Percentiles rank a stretch among this genome's conserved stretches.
Conservation (phyloP, 1,140 invertebrate species). For the Bursaphelenchus mucronatus region DNA sequence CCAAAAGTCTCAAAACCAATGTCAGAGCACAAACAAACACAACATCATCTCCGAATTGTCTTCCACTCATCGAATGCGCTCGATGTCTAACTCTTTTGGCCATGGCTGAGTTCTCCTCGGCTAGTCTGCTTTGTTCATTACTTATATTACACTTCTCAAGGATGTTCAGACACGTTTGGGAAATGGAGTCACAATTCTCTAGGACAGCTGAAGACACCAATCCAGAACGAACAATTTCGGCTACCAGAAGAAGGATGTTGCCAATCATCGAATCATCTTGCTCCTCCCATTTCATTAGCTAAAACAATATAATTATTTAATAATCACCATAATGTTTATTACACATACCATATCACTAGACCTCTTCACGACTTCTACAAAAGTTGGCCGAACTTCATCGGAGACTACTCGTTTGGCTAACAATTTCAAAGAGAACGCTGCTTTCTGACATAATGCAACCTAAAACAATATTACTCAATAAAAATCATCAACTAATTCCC, state of each 20-base stretch:
- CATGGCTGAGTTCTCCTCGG: slow-evolving; percentile 11
- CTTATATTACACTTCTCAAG: slow-evolving; percentile 22
- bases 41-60: slow-evolving; percentile 32
- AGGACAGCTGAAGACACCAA: slow-evolving; percentile 20
- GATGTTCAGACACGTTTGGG: slow-evolving; percentile 23
- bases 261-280: slow-evolving; percentile 33
- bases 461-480: slow-evolving; percentile 12
- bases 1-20: slow-evolving; percentile 22
- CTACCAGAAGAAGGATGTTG: slow-evolving; percentile 25
- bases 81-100: slow-evolving; percentile 7
- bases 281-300: slow-evolving; percentile 19
- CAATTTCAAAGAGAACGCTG: slow-evolving; percentile 31
- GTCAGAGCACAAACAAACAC: slow-evolving; percentile 28
- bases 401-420: slow-evolving; percentile 25
- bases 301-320: slow-evolving; percentile 8
- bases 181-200: slow-evolving; percentile 20
- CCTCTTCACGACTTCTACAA: slow-evolving; percentile 23
- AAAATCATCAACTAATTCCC: not conserved
- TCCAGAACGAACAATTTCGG: slow-evolving; percentile 27
- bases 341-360: slow-evolving; percentile 26
- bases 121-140: slow-evolving; percentile 13
- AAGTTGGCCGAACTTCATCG: slow-evolving; percentile 20
- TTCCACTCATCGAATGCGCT: slow-evolving; percentile 19
- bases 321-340: not conserved
- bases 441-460: slow-evolving; percentile 31